A percentile compares a stretch with the other conserved stretches of the same genome.
phyloP scores from a whole-genome alignment of 1,140 invertebrate genomes.

The Neuroterus valhalla region DNA sequence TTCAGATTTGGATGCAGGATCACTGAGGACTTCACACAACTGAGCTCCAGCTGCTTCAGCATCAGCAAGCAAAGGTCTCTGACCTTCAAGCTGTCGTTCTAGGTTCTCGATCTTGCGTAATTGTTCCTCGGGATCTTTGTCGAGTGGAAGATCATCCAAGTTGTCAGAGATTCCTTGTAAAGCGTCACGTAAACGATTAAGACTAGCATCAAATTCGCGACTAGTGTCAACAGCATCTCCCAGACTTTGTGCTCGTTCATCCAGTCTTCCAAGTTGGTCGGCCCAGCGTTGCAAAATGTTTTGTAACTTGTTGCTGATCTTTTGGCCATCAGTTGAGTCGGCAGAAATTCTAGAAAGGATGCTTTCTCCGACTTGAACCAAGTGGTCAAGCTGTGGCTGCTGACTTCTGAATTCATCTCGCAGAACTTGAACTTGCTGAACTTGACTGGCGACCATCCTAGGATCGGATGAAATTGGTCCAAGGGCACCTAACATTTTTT shows the following conservation, averaged over 20 bases:
- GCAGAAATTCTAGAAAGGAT: conserved; percentile 84
- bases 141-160: conserved; percentile 86
- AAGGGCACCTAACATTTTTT: conserved; percentile 94
- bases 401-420: conserved; percentile 94
- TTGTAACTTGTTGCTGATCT: conserved; percentile 81
- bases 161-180: conserved; percentile 90
- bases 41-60: conserved; percentile 90
- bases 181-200: conserved; percentile 86
- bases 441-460: conserved; percentile 94
- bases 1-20: conserved; percentile 91
- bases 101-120: conserved; percentile 89
- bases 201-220: conserved; percentile 91
- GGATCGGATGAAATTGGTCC: conserved; percentile 96
- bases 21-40: conserved; percentile 91
- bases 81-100: conserved; percentile 90
- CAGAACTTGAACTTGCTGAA: conserved; percentile 91
- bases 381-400: conserved; percentile 90
- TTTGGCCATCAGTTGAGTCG: conserved; percentile 84
- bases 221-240: conserved; percentile 92
- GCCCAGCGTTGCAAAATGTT: conserved; percentile 86
- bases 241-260: conserved; percentile 88
- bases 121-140: conserved; percentile 91
- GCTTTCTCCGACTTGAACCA: conserved; percentile 86
- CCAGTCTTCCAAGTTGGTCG: conserved; percentile 85
- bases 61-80: conserved; percentile 89